Evolutionary conservation across 2,113 vertebrate species (phyloP).

Genomic region (Dryoscopus gambensis): DNA sequence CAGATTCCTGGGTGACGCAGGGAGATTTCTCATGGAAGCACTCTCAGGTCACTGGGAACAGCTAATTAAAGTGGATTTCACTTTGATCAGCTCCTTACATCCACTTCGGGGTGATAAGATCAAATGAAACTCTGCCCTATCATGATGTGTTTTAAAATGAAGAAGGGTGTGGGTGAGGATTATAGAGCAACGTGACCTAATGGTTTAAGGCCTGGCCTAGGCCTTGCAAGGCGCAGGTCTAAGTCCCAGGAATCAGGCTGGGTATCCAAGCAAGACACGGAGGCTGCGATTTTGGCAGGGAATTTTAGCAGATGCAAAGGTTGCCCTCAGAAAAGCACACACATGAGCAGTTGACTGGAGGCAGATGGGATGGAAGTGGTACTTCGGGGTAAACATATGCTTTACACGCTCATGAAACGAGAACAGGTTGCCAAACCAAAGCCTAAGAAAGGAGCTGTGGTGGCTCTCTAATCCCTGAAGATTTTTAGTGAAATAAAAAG

Average conservation of each 20-base stretch:
- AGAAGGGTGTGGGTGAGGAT: neutral
- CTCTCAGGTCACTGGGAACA: slow-evolving; percentile 24
- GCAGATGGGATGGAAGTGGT: slow-evolving; percentile 36
- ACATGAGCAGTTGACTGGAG: neutral
- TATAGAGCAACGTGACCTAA: neutral
- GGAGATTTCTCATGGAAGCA: neutral
- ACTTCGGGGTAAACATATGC: slow-evolving; percentile 2
- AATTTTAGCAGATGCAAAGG: slow-evolving; percentile 6
- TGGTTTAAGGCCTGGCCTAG: neutral
- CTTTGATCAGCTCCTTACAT: slow-evolving; percentile 46
- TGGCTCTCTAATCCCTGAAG: neutral
- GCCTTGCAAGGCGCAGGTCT: neutral
- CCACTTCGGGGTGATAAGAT: slow-evolving; percentile 4
- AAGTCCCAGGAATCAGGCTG: neutral
- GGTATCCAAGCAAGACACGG: neutral
- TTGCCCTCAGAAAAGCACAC: neutral
- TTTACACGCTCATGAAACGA: neutral
- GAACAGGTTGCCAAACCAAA: neutral
- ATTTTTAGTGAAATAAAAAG: neutral
- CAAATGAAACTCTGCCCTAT: neutral
- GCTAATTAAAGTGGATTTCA: slow-evolving; percentile 38
- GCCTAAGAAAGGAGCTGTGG: neutral
- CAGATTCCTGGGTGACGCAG: neutral
- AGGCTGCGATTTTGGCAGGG: neutral
- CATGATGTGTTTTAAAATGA: neutral